A percentile compares a stretch with the other conserved stretches of the same genome.
Conservation (phyloP, 2,113 vertebrate genomes). For the Oenanthe melanoleuca region DNA sequence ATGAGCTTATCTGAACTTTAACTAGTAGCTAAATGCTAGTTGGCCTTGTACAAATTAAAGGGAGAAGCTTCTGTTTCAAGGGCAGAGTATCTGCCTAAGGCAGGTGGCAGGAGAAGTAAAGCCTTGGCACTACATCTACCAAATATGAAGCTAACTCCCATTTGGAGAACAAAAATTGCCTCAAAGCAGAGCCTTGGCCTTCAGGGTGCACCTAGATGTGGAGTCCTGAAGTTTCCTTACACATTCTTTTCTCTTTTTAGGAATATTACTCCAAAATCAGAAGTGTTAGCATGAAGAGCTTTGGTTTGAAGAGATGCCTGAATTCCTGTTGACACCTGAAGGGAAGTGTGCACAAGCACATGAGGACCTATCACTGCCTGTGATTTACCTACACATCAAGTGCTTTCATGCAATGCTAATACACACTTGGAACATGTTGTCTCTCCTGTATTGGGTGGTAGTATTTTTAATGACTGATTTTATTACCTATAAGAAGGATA, state of each 20-base stretch:
- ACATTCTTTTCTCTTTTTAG: background rate
- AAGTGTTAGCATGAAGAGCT: background rate
- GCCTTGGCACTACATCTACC: background rate
- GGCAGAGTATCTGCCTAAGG: background rate
- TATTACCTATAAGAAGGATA: background rate
- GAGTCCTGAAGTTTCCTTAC: background rate
- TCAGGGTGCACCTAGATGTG: too few relatives aligned
- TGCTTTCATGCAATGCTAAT: background rate
- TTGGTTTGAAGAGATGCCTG: background rate
- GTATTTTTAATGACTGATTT: background rate
- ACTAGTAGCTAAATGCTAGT: background rate
- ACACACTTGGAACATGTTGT: background rate
- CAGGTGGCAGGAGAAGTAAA: background rate
- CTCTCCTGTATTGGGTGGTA: background rate
- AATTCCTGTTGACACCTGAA: background rate
- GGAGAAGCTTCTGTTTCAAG: background rate
- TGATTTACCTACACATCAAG: background rate
- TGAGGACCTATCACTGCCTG: background rate
- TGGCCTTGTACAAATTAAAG: background rate
- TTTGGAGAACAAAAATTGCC: background rate
- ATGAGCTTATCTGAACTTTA: background rate
- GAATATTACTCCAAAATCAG: background rate
- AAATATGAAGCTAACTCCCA: background rate
- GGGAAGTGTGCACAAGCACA: background rate
- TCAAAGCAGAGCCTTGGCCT: background rate